Base-by-base conservation (phyloP, 1,140 invertebrate species). In the Drosophila kepulauana region DNA sequence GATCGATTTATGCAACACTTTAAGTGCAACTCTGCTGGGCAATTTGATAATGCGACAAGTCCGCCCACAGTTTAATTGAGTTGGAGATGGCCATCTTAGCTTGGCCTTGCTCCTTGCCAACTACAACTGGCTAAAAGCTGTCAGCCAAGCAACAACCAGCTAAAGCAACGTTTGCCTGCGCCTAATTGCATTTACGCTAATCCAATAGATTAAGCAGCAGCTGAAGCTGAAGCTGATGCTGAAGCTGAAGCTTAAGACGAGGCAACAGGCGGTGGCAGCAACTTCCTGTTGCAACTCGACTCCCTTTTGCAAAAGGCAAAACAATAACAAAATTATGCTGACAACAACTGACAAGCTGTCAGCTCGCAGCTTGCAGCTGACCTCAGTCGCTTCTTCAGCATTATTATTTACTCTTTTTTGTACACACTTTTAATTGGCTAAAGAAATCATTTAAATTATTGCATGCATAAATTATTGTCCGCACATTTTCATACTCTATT, bases 321-420 rank as follows among this genome's bases (percentile, higher is more conserved):
- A 87, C 84, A 87, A 87, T 84, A 88, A 87, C 85, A 88, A 87
- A 80, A 84, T 88, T 88, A 88, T 84, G 73, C 80, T 72, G 52
- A 20, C 46, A 52, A 62, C 80, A 49, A 33, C 66, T 76, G 81
- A 84, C 81, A 81, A 63, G 73, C 73, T 75, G 73, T 11, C 61
- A 56, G 49, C 58, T 46, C 28, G 46, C 45, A 49, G 38, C 59
- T 82, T 67, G 13, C 30, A 52, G 25, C 33, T 38, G 30, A 56
- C 30, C 52, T 35, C 54, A 25, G 10, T 15, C 38, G 13, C 8
- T 38, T 35, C 30, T 38, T 38, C 13, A 41, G 7, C 13, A 41
- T 16, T n/a, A 57, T 57, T 62, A 57, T 57, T 62, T 33, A 13
- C 13, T 30, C 13, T 3, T 33, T 16, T 30, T 48, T 7, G 20